Base-by-base conservation (phyloP, 1,140 invertebrate genomes). In the Ylistrum balloti region DNA sequence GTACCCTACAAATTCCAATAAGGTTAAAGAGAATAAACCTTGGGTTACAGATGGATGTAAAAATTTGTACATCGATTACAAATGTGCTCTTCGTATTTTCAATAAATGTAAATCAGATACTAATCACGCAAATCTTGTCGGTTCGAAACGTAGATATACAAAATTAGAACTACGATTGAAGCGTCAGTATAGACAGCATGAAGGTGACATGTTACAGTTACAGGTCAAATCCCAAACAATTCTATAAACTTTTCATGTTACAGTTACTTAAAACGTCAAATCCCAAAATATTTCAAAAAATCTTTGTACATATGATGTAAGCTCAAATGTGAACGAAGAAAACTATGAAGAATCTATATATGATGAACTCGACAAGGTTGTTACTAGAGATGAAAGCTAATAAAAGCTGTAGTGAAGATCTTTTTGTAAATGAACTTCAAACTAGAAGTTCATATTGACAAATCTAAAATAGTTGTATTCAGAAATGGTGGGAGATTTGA, bases 301-400 rank as follows among this genome's bases (percentile, higher is more conserved):
- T n/a, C 33, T 86, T 9, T 33, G 33, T 41, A 41, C n/a, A n/a
- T n/a, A 48, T n/a, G 22, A 2, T 2, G 41, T 15, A n/a, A 11
- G n/a, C 85, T 7, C 33, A 87, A 48, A 85, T 13, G 32, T 88
- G 0, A 28, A 56, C 32, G 13, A 11, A 9, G 0, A n/a, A n/a
- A n/a, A 9, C 22, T 13, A 56, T 56, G 0, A 2, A 32, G 41
- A 88, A 33, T 15, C 85, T n/a, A 22, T 88, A 13, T 88, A 28
- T n/a, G 56, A 88, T 7, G 88, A 74, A 74, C 74, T 88, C 2
- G 88, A 87, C 74, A 0, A 85, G 28, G 88, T 86, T 32, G 38
- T 89, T 38, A 88, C 7, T 74, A 88, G 20, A 11, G 33, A 45
- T 10, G 17, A 17, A 56, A 33, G 2, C 74, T 15, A 15, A 74